These are phyloP conservation scores for Sebastes jordani DNA, from an alignment of 2,797 vertebrate genomes.

Conservation along the genomic window DNA sequence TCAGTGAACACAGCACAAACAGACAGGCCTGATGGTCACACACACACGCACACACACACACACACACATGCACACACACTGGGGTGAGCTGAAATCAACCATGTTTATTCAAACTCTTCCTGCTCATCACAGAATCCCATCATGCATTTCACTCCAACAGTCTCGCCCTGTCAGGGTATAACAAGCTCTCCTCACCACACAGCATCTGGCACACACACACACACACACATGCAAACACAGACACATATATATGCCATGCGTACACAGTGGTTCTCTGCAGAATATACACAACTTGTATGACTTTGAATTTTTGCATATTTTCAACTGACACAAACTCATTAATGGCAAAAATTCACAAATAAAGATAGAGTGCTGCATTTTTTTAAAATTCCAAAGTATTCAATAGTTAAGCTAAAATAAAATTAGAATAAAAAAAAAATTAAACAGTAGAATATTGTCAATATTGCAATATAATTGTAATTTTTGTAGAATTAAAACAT, in stretches of 20 bases:
- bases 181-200: conserved; percentile 61
- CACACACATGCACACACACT: conserved; percentile 18
- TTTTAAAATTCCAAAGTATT: not conserved
- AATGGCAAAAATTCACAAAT: not conserved
- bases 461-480: not conserved
- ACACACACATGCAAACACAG: not conserved
- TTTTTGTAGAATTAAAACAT: not conserved
- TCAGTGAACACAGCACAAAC: conserved; percentile 68
- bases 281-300: not conserved
- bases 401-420: not conserved
- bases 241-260: not conserved
- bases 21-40: conserved; percentile 52
- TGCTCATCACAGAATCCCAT: conserved; percentile 74
- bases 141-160: conserved; percentile 73
- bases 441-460: not conserved
- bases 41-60: conserved; percentile 23
- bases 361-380: not conserved
- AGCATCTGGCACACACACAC: conserved; percentile 19
- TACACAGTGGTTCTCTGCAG: not conserved
- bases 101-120: conserved; percentile 75
- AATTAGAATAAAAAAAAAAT: not conserved
- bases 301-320: not conserved
- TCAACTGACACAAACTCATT: not conserved
- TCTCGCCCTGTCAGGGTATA: conserved; percentile 70
- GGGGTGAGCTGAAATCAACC: conserved; percentile 51